A percentile compares a stretch with the other conserved stretches of the same genome.
These are phyloP conservation scores for Drosophila leontia DNA, from an alignment of 1,140 invertebrate species.

Conservation along the genomic window DNA sequence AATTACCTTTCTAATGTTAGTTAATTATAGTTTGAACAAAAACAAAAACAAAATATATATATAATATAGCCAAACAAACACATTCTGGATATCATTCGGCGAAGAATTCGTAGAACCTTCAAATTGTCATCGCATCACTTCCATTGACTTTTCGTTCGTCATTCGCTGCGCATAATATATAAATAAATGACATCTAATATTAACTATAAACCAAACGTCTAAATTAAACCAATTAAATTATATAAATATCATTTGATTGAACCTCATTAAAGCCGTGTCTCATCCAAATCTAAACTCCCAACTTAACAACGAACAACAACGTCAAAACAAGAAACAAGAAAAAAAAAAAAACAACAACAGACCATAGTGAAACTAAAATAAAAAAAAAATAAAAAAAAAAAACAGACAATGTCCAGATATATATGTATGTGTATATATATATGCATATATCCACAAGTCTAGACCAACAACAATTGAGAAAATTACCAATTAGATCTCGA, in stretches of 20 bases:
- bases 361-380: conserved; percentile 8
- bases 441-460: conserved; percentile 10
- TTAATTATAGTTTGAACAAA: neutral
- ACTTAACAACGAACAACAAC: conserved; percentile 21
- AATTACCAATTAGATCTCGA: conserved; percentile 76
- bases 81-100: conserved; percentile 4
- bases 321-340: conserved; percentile 20
- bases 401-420: conserved; percentile 23
- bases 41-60: neutral
- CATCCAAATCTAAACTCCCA: conserved; percentile 34
- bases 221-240: conserved; percentile 33
- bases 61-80: conserved; percentile 2
- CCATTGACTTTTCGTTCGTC: conserved; percentile 10
- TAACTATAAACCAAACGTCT: conserved; percentile 44
- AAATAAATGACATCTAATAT: conserved; percentile 58
- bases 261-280: conserved; percentile 13
- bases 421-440: neutral
- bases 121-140: conserved; percentile 3
- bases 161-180: conserved; percentile 58
- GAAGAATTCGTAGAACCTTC: conserved; percentile 16
- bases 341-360: conserved; percentile 9
- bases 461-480: conserved; percentile 60
- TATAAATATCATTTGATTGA: conserved; percentile 28
- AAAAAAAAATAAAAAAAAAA: neutral
- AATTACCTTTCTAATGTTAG: neutral